Conservation (phyloP, 2,113 vertebrate species). For the Argyrosomus japonicus region DNA sequence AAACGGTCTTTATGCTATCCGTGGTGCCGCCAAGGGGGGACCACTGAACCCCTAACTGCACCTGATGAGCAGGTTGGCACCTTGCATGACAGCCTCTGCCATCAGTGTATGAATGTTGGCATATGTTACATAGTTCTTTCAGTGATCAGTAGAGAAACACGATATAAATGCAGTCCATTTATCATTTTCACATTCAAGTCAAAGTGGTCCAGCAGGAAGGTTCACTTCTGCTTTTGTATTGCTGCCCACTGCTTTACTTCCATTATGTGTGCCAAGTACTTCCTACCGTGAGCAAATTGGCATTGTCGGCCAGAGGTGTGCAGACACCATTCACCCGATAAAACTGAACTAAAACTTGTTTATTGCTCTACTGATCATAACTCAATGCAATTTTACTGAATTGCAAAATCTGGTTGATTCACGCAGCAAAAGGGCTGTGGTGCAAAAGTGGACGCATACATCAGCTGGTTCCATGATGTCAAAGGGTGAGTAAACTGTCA, state of each 20-base stretch:
- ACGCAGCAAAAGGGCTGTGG: neutral
- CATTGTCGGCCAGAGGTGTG: too few species aligned
- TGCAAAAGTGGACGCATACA: neutral
- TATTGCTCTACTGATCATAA: neutral
- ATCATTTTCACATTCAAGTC: constrained; percentile 7
- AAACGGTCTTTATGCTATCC: too few species aligned
- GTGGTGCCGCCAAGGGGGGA: too few species aligned
- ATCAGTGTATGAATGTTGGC: too few species aligned
- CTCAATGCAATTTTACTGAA: neutral
- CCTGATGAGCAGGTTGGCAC: too few species aligned
- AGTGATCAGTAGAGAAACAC: too few species aligned
- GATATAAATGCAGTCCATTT: too few species aligned
- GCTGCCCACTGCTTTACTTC: constrained; percentile 58
- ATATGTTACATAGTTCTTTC: too few species aligned
- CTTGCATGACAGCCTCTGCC: too few species aligned
- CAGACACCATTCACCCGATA: constrained; percentile 45
- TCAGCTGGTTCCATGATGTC: neutral
- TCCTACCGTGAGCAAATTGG: constrained; percentile 40
- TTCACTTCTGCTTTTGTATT: constrained; percentile 39
- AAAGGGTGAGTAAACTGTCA: neutral
- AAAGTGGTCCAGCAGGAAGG: constrained; percentile 45
- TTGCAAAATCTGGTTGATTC: neutral
- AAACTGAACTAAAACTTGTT: constrained; percentile 29
- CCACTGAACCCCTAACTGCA: too few species aligned
- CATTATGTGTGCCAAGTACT: constrained; percentile 30